Base-by-base conservation (phyloP, 2,797 vertebrate genomes). In the Lepilemur septentrionalis region DNA sequence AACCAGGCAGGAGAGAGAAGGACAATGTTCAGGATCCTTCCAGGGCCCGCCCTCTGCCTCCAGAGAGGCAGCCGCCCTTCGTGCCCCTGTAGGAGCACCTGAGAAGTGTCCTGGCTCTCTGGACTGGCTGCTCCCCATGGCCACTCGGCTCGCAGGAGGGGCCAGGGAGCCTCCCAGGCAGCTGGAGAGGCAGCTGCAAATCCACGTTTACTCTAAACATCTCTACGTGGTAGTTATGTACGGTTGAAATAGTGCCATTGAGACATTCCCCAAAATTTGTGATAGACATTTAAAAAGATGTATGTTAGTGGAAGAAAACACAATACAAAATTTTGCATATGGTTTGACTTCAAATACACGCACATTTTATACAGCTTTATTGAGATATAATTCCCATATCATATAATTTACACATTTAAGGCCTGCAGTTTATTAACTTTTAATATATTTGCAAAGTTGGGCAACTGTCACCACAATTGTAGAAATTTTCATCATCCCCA, bases 261-360 rank as follows among this genome's bases (percentile, higher is more conserved):
- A 75, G 57, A 73, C 48, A 35, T 61, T 93, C 91, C 18, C 67
- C 75, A 73, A 82, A 38, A 63, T 73, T 63, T 83, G 22, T 69
- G n/a, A 61, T 57, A 78, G 75, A 46, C 52, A 50, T 23, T 73
- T 52, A 18, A 43, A 70, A 91, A 76, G 65, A 52, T 87, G 38
- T n/a, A 32, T 2, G 10, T 63, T 63, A 70, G 46, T 48, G 35
- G 85, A 61, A 72, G 63, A 41, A 94, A 70, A 12, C 50, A 57
- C 72, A 46, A 7, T 41, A 8, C 55, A 23, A 28, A 96, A 25
- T 57, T 70, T 91, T 85, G 20, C 32, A 1, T 88, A 43, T 30
- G 15, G 12, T 76, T 81, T 84, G 41, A 88, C 85, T 87, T 95
- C 32, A 73, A 35, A 70, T 43, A n/a, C 22, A 41, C 13, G 14